Conservation (phyloP, 2,797 vertebrate genomes). For the Phalloptychus januarius region DNA sequence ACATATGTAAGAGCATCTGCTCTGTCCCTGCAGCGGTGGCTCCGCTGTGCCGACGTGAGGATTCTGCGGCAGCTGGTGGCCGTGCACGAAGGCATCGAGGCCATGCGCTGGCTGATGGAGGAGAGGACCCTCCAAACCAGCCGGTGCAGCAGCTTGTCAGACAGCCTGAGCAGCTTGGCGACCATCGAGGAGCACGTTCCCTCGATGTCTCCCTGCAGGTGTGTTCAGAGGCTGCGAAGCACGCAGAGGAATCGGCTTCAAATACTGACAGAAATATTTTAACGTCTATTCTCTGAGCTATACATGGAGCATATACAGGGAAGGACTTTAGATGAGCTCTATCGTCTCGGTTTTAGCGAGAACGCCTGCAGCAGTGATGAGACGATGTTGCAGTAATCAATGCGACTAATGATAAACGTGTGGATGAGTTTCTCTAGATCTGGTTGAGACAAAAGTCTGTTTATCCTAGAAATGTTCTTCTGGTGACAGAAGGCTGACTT, state of each 20-base stretch:
- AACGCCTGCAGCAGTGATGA: too few relatives aligned
- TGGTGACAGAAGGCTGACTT: too few relatives aligned
- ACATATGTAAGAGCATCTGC: background rate
- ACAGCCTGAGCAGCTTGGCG: slow-evolving; percentile 89
- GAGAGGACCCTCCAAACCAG: slow-evolving; percentile 82
- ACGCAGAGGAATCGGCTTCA: background rate
- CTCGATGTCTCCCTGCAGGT: slow-evolving; percentile 52
- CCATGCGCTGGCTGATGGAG: slow-evolving; percentile 89
- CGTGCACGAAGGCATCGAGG: slow-evolving; percentile 91
- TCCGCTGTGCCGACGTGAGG: slow-evolving; percentile 86
- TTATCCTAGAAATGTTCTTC: too few relatives aligned
- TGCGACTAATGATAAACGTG: too few relatives aligned
- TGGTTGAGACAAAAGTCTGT: too few relatives aligned
- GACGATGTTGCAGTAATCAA: too few relatives aligned
- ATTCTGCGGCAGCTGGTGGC: slow-evolving; percentile 89
- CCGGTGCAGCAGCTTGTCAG: slow-evolving; percentile 87
- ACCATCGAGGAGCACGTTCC: slow-evolving; percentile 72
- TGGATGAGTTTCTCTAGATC: too few relatives aligned
- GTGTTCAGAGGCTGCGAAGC: background rate
- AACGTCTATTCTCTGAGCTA: too few relatives aligned
- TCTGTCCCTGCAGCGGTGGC: slow-evolving; percentile 76
- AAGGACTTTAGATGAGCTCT: too few relatives aligned
- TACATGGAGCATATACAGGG: too few relatives aligned
- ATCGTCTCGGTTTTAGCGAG: too few relatives aligned
- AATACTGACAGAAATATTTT: too few relatives aligned